Evolutionary conservation across 2,888 invertebrate species (phyloP).

Genomic region (Pteria penguin): DNA sequence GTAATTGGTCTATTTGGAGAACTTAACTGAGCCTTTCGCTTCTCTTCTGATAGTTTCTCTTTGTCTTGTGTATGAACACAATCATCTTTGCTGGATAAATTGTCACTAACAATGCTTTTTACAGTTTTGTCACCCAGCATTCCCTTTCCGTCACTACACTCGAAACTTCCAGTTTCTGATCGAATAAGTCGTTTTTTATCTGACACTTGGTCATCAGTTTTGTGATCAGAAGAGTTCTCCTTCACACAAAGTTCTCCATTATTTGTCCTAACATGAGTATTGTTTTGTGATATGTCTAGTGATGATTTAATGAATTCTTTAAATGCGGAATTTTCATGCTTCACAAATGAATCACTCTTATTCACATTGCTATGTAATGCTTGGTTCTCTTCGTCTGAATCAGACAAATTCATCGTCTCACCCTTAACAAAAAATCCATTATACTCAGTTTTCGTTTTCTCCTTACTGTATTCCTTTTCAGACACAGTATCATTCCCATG

Average conservation of each 20-base stretch:
- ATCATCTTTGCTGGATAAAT: not conserved
- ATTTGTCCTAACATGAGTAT: not conserved
- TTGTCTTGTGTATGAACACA: conserved; percentile 2
- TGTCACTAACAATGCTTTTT: not conserved
- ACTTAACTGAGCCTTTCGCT: not conserved
- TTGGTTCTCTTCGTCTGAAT: not conserved
- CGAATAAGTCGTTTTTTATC: conserved; percentile 13
- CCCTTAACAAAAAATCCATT: not conserved
- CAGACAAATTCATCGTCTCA: not conserved
- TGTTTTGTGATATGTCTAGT: not conserved
- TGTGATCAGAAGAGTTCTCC: not conserved
- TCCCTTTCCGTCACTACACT: not conserved
- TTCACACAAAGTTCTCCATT: not conserved
- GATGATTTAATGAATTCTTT: not conserved
- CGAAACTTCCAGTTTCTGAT: conserved; percentile 1
- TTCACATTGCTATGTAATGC: not conserved
- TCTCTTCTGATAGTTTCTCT: not conserved
- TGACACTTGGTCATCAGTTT: not conserved
- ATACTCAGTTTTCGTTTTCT: no score
- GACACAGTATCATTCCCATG: no score
- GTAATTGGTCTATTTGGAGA: not conserved
- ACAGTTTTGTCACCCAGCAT: not conserved
- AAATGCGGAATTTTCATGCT: not conserved
- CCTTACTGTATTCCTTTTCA: no score
- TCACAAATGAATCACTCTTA: not conserved